Percentiles rank a stretch among this genome's conserved stretches.
Conservation (phyloP, 2,888 invertebrate species). For the Incurvaria masculella region DNA sequence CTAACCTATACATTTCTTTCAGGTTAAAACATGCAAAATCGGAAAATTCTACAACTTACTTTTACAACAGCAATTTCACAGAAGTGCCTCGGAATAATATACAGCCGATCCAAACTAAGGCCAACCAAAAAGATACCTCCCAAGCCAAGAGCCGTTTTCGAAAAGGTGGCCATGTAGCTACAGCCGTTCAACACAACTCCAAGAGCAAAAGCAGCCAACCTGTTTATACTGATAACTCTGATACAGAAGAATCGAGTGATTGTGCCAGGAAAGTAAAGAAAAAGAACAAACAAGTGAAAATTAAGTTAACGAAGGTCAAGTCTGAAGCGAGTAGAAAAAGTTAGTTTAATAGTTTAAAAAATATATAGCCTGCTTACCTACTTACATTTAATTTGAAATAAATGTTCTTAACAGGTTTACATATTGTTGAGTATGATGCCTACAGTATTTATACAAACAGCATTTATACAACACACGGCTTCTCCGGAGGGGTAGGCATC, state of each 20-base stretch:
- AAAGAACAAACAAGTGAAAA: conserved; percentile 36
- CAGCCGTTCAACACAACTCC: conserved; percentile 46
- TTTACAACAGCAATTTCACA: conserved; percentile 43
- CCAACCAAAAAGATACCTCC: conserved; percentile 22
- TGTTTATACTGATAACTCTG: conserved; percentile 37
- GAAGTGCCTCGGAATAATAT: conserved; percentile 40
- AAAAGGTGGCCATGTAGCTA: conserved; percentile 58
- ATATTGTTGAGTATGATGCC: no score
- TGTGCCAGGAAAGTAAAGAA: conserved; percentile 43
- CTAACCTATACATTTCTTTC: conserved; percentile 20
- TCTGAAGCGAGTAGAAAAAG: conserved; percentile 27
- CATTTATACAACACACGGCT: no score
- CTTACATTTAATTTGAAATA: no score
- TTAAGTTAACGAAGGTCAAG: conserved; percentile 29
- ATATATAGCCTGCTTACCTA: no score
- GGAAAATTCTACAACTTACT: conserved; percentile 30
- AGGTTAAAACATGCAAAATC: conserved; percentile 45
- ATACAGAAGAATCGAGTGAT: conserved; percentile 43
- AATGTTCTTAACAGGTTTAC: no score
- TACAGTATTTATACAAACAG: no score
- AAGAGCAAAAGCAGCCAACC: conserved; percentile 24
- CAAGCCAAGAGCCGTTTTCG: conserved; percentile 51
- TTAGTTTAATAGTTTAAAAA: conserved; percentile 7
- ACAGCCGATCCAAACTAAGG: conserved; percentile 22
- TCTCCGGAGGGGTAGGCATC: no score